These are phyloP conservation scores for Schizotus pectinicornis DNA, from an alignment of 2,888 invertebrate genomes.

Conservation along the genomic window DNA sequence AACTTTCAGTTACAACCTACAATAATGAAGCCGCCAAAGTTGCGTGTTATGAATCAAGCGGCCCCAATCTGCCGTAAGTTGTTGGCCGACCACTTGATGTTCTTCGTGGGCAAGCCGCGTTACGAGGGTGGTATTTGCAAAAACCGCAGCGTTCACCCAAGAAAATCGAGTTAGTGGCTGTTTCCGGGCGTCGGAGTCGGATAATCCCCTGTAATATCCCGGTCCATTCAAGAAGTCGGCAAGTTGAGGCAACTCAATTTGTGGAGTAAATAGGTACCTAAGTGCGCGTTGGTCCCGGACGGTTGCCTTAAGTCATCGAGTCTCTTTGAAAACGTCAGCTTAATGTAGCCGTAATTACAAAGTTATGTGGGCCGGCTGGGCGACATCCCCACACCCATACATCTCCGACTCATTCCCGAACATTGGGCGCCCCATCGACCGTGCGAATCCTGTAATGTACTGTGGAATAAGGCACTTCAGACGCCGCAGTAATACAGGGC, in stretches of 20 bases:
- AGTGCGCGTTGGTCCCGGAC: constrained; percentile 24
- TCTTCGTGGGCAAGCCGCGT: no score
- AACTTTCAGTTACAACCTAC: no score
- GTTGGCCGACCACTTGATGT: no score
- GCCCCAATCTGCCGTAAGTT: no score
- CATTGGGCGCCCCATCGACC: constrained; percentile 28
- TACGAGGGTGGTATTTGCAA: background rate
- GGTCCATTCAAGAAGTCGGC: constrained; percentile 16
- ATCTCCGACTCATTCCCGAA: constrained; percentile 24
- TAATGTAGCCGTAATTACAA: constrained; percentile 32
- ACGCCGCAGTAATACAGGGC: constrained; percentile 16
- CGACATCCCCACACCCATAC: constrained; percentile 16
- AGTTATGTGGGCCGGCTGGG: constrained; percentile 26
- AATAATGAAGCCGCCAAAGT: no score
- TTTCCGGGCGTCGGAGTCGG: constrained; percentile 5
- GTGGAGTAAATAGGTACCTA: constrained; percentile 28
- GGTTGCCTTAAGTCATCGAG: constrained; percentile 30
- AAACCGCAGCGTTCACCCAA: constrained; percentile 3
- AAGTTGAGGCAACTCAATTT: constrained; percentile 29
- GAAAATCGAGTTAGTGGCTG: constrained; percentile 16
- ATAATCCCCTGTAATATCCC: constrained; percentile 17
- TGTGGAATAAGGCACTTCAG: constrained; percentile 18
- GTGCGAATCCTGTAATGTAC: constrained; percentile 17
- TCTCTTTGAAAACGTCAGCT: constrained; percentile 31
- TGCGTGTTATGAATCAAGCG: no score